Base-by-base conservation (phyloP, 2,797 vertebrate genomes). In the Halcyon chelicuti region DNA sequence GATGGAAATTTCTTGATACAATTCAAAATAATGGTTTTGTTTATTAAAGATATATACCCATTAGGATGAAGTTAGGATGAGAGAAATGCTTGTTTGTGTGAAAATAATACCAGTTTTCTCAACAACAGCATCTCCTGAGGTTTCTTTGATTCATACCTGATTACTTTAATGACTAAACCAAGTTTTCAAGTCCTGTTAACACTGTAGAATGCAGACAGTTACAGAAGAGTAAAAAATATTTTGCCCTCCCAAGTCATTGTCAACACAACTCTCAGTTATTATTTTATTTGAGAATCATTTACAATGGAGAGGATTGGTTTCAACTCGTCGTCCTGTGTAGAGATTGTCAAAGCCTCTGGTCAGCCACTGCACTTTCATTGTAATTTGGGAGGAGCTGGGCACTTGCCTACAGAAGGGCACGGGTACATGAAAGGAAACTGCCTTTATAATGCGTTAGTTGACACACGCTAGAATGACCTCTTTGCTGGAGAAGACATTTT, bases 41-140 rank as follows among this genome's bases (percentile, higher is more conserved):
- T 94, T 92, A 90, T 94, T 96, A 88, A 96, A 90, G 90, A 58
- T 82, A 76, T 33, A 54, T 60, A 76, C 42, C 47, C 44, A 94
- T 92, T 94, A 82, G 79, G 33, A 67, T 76, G 70, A 88, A 86
- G 63, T 76, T 82, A 88, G 60, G 62, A 58, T 92, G 83, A 94
- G 40, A 78, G 88, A 94, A 92, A 94, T 49, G 80, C 62, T 94
- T 96, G 70, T 92, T 96, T 96, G 37, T 72, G 29, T 92, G 90
- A 93, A 95, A 95, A 92, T 88, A 94, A 60, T 92, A 93, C 37
- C 71, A 92, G 80, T 88, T 90, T 94, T 91, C 63, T 82, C 63
- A 90, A 91, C 74, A 92, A 60, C 46, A 74, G 44, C 57, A 92
- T 96, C 88, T 95, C 86, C 60, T 42, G 80, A 92, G 81, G 67